A percentile compares a stretch with the other conserved stretches of the same genome.
Conservation (phyloP, 2,113 vertebrate species). For the Ondatra zibethicus region DNA sequence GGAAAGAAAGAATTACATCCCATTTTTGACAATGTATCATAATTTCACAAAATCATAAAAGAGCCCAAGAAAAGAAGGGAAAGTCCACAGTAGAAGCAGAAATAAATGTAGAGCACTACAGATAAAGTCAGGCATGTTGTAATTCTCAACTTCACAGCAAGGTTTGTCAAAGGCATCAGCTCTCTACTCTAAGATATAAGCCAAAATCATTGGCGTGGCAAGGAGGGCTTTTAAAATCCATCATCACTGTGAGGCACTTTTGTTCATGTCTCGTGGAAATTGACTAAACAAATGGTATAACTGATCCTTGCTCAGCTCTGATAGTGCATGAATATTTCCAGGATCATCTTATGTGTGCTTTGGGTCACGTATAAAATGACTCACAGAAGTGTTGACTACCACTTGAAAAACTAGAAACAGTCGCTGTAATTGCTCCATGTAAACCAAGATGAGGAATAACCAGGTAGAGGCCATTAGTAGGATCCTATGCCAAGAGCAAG, state of each 20-base stretch:
- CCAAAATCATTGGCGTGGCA: conserved; percentile 11
- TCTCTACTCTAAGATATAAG: conserved; percentile 50
- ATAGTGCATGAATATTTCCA: background rate
- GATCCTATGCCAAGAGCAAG: background rate
- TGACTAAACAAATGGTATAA: conserved; percentile 33
- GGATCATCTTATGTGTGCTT: background rate
- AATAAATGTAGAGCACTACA: background rate
- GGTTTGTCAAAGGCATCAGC: conserved; percentile 14
- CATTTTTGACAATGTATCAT: background rate
- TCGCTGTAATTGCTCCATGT: background rate
- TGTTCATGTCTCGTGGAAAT: conserved; percentile 36
- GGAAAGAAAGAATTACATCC: background rate
- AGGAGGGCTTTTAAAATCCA: conserved; percentile 52
- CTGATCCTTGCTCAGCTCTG: background rate
- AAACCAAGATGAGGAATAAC: background rate
- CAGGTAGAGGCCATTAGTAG: background rate
- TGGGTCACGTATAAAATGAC: background rate
- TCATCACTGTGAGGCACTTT: background rate
- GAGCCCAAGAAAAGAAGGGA: background rate
- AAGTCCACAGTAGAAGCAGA: background rate
- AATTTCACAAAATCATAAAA: conserved; percentile 48
- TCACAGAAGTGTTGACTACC: background rate
- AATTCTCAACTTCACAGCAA: conserved; percentile 56
- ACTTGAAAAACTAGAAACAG: background rate
- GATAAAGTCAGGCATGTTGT: conserved; percentile 2